Evolutionary conservation across 2,888 invertebrate species (phyloP).

Genomic region (Diabrotica balteata): DNA sequence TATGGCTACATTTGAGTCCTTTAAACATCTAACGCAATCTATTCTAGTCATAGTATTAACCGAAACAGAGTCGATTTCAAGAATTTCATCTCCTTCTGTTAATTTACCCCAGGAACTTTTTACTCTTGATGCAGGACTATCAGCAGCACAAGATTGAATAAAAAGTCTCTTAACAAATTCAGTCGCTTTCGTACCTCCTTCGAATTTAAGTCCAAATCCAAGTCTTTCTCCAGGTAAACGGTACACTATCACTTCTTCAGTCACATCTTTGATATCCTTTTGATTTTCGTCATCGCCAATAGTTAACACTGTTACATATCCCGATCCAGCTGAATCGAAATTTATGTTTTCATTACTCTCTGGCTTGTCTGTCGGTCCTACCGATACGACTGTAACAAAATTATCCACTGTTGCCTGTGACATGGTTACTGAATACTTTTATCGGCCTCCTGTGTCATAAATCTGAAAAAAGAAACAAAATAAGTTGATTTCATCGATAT

Average conservation of each 20-base stretch:
- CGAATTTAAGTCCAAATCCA: conserved; percentile 91
- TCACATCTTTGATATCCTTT: conserved; percentile 58
- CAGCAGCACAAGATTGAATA: conserved; percentile 87
- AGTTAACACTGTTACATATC: conserved; percentile 68
- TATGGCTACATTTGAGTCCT: conserved; percentile 85
- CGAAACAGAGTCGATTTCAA: conserved; percentile 82
- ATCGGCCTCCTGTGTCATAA: conserved; percentile 35
- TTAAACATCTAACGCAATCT: conserved; percentile 84
- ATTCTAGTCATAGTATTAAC: conserved; percentile 83
- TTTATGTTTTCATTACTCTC: conserved; percentile 39
- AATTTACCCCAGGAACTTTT: conserved; percentile 83
- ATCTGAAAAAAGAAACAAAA: conserved; percentile 31
- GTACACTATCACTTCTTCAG: conserved; percentile 81
- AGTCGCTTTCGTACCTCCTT: conserved; percentile 84
- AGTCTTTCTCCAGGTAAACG: conserved; percentile 88
- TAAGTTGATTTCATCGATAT: conserved; percentile 6
- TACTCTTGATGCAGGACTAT: conserved; percentile 88
- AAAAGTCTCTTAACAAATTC: conserved; percentile 83
- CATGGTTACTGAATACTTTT: conserved; percentile 33
- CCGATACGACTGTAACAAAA: conserved; percentile 70
- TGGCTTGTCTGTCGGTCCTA: conserved; percentile 59
- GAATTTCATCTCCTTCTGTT: conserved; percentile 87
- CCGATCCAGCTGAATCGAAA: conserved; percentile 52
- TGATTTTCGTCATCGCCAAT: conserved; percentile 61
- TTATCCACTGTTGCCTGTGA: conserved; percentile 47